These are phyloP conservation scores for Reinhardtius hippoglossoides DNA, from an alignment of 2,113 vertebrate species.

Conservation along the genomic window DNA sequence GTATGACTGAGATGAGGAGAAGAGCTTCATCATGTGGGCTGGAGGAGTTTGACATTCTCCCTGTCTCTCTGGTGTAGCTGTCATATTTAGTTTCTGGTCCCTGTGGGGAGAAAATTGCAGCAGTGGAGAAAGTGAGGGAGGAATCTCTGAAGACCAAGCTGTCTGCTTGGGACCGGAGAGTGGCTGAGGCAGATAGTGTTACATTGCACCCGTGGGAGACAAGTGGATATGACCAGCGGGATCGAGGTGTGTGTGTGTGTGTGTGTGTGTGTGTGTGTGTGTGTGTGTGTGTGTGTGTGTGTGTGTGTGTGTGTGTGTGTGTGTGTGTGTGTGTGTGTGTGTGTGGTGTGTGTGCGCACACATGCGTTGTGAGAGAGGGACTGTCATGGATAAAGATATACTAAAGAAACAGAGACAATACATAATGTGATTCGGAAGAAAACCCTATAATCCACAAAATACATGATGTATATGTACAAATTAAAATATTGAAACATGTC, in stretches of 20 bases:
- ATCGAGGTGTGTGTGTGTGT: constrained; percentile 32
- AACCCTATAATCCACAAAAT: not conserved
- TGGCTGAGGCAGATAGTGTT: constrained; percentile 74
- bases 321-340: constrained; percentile 3
- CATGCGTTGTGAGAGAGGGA: not conserved
- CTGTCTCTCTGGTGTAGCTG: constrained; percentile 66
- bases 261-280: not conserved
- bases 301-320: constrained; percentile 13
- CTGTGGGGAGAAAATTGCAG: constrained; percentile 61
- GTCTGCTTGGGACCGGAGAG: constrained; percentile 69
- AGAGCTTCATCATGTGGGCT: constrained; percentile 43
- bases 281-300: constrained; percentile 4
- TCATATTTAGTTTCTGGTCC: constrained; percentile 77
- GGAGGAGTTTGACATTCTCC: constrained; percentile 66
- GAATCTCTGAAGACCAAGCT: constrained; percentile 67
- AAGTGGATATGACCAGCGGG: constrained; percentile 66
- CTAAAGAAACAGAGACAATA: constrained; percentile 11
- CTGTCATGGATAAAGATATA: constrained; percentile 20
- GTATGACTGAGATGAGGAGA: constrained; percentile 24
- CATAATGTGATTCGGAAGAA: not conserved
- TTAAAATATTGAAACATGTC: constrained; percentile 10
- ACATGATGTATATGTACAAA: too few relatives aligned
- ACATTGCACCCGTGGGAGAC: constrained; percentile 70
- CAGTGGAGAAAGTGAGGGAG: constrained; percentile 45
- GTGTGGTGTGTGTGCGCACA: constrained; percentile 9